These are phyloP conservation scores for Araneus ventricosus DNA, from an alignment of 1,140 invertebrate genomes.

Conservation along the genomic window DNA sequence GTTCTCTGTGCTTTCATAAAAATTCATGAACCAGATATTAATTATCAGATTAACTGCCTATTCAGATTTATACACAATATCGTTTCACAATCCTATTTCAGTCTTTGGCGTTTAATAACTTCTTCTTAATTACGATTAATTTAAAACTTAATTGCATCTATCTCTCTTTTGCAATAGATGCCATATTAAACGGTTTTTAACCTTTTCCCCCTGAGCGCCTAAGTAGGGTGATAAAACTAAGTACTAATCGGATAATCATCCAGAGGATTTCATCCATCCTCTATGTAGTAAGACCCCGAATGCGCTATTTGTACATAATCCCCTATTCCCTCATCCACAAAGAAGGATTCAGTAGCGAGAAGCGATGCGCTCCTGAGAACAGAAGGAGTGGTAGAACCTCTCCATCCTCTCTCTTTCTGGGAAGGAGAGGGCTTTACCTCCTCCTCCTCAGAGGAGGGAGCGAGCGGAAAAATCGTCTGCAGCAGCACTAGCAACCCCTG, in stretches of 20 bases:
- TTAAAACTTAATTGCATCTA: background rate
- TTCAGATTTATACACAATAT: too few relatives aligned
- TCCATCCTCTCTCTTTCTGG: slow-evolving; percentile 34
- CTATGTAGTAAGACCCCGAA: background rate
- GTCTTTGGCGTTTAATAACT: too few relatives aligned
- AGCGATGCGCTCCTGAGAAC: slow-evolving; percentile 40
- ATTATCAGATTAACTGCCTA: too few relatives aligned
- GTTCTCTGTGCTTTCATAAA: too few relatives aligned
- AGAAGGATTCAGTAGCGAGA: slow-evolving; percentile 39
- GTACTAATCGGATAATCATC: background rate
- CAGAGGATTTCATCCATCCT: background rate
- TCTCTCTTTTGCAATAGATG: background rate
- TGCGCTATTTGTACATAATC: slow-evolving; percentile 14
- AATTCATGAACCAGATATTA: too few relatives aligned
- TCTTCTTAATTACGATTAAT: background rate
- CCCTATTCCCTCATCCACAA: background rate
- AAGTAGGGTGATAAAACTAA: background rate
- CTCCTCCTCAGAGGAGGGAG: background rate
- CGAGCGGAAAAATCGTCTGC: slow-evolving; percentile 56
- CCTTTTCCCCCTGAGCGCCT: background rate
- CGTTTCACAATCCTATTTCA: too few relatives aligned
- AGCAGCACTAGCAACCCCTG: background rate
- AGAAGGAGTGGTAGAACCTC: slow-evolving; percentile 3
- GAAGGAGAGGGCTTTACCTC: slow-evolving; percentile 23
- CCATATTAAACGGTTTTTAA: background rate